Evolutionary conservation across 2,113 vertebrate genomes (phyloP).

Genomic region (Pseudorectes ferrugineus): DNA sequence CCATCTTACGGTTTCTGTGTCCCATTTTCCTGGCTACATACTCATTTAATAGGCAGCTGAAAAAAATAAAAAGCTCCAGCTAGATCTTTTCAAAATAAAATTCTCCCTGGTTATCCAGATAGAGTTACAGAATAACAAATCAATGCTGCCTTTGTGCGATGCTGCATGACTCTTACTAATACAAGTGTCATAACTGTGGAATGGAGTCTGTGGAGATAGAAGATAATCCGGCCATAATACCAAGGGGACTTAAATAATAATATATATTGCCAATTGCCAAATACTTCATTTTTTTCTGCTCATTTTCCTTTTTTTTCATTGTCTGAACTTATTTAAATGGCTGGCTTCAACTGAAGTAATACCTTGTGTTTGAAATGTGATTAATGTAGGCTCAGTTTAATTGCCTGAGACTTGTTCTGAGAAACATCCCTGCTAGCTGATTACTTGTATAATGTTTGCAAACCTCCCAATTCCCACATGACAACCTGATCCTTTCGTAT

Average conservation of each 20-base stretch:
- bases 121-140: not conserved
- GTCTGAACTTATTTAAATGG: not conserved
- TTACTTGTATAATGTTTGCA: not conserved
- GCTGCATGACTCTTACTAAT: not conserved
- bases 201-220: not conserved
- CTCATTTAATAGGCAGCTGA: not conserved
- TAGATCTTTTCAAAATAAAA: slow-evolving; percentile 36
- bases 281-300: not conserved
- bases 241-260: not conserved
- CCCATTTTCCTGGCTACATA: slow-evolving; percentile 8
- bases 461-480: not conserved
- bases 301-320: not conserved
- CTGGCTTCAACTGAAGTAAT: not conserved
- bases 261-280: not conserved
- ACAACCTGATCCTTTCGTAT: not conserved
- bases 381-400: not conserved
- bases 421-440: not conserved
- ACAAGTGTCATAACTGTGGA: not conserved
- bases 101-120: not conserved
- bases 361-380: not conserved
- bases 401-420: not conserved
- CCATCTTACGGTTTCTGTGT: not conserved
- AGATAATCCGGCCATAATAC: not conserved
- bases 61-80: not conserved
- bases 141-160: not conserved